Evolutionary conservation across 2,113 vertebrate genomes (phyloP), one percentile per base, ranked within the genome.

Genomic region (Camelus dromedarius): DNA sequence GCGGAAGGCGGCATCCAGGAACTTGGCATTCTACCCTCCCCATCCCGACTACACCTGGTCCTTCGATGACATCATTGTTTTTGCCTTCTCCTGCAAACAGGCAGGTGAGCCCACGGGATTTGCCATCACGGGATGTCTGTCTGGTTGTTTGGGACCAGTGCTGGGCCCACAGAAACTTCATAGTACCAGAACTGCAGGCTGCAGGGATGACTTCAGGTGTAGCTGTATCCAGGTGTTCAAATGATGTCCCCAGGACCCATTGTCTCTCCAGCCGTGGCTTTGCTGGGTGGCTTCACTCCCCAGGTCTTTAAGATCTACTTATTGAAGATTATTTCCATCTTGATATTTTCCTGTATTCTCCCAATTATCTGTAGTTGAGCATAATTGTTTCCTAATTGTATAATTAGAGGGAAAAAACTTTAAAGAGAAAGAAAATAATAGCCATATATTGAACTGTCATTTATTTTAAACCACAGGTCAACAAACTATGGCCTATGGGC

Each of bases 11-110:
- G 99, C 99, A 0, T 98, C 99, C 69, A 98, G 97, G 84, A 95
- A 97, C 69, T 98, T 99, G 56, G 98, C 98, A 15, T 99, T 99
- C 98, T 99, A 99, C 96, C 99, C 99, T 0, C 99, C 99, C 0
- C 99, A 99, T 95, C 97, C 98, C 0, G 99, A 99, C 94, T 99
- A 99, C 97, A 99, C 98, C 88, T 99, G 99, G 99, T 97, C 99
- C 54, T 99, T 99, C 32, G 99, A 99, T 9, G 99, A 99, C 98
- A 99, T 99, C 98, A 99, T 99, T 28, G 99, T 99, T 80, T 99
- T 99, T 19, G 99, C 99, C 1, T 99, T 98, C 96, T 99, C 99
- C 69, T 99, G 99, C 93, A 99, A 98, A 32, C 99, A 99, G 98
- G 99, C 99, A 90, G 99, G 99, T 99, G 97, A 97, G 97, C 42